Evolutionary conservation across 2,113 vertebrate species (phyloP).

Genomic region (Butorides virescens): DNA sequence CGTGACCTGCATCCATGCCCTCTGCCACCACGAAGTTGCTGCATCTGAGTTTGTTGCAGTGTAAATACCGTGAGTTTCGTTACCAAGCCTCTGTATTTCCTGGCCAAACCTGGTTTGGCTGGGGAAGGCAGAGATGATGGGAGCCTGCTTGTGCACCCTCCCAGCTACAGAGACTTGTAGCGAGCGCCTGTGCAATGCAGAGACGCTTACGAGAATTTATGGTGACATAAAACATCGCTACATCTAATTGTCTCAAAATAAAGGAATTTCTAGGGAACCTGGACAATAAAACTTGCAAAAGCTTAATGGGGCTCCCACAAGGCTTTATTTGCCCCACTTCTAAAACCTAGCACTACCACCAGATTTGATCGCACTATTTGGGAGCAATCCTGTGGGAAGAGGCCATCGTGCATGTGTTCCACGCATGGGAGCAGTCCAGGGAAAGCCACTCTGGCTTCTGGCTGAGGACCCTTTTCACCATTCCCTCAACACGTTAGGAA

Average conservation of each 20-base stretch:
- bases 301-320: background rate
- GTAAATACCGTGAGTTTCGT: rapidly evolving
- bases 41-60: background rate
- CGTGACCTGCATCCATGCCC: background rate
- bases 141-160: background rate
- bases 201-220: background rate
- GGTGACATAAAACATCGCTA: background rate
- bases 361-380: background rate
- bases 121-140: background rate
- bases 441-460: background rate
- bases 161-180: background rate
- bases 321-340: background rate
- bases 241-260: background rate
- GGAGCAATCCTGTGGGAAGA: background rate
- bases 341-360: background rate
- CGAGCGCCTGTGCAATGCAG: rapidly evolving
- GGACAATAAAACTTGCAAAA: background rate
- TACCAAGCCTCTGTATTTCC: background rate
- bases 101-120: background rate
- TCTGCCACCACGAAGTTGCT: background rate
- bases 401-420: background rate
- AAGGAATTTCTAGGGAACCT: background rate
- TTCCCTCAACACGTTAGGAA: background rate
- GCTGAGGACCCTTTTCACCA: background rate
- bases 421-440: background rate